Evolutionary conservation across 2,113 vertebrate genomes (phyloP).

Genomic region (Coregonus clupeaformis): DNA sequence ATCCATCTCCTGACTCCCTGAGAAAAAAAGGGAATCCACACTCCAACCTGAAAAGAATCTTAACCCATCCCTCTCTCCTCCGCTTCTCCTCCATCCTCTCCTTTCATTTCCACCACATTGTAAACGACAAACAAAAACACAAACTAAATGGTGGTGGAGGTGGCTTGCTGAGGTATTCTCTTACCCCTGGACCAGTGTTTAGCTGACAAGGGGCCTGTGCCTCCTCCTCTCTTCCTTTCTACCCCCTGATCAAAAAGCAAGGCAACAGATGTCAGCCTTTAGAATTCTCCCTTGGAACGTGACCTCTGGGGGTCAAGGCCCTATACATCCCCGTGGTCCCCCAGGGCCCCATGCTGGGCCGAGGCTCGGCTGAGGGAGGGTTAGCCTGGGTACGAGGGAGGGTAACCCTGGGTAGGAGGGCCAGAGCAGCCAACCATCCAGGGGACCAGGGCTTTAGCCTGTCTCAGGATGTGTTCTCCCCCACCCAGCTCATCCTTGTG

Average conservation of each 20-base stretch:
- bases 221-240: slow-evolving; percentile 43
- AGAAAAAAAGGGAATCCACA: slow-evolving; percentile 61
- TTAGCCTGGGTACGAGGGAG: slow-evolving; percentile 51
- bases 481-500: neutral
- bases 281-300: slow-evolving; percentile 73
- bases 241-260: slow-evolving; percentile 64
- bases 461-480: slow-evolving; percentile 1
- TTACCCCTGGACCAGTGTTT: slow-evolving; percentile 68
- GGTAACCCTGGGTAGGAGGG: slow-evolving; percentile 66
- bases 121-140: slow-evolving; percentile 24
- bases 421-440: slow-evolving; percentile 61
- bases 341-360: slow-evolving; percentile 70
- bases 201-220: slow-evolving; percentile 65
- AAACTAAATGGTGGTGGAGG: slow-evolving; percentile 67
- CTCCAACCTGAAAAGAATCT: slow-evolving; percentile 59
- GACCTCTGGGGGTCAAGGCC: slow-evolving; percentile 75
- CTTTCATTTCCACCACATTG: slow-evolving; percentile 5
- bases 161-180: slow-evolving; percentile 80
- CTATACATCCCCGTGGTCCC: slow-evolving; percentile 58
- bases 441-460: slow-evolving; percentile 23
- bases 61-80: slow-evolving; percentile 55
- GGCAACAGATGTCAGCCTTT: slow-evolving; percentile 79
- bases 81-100: slow-evolving; percentile 42
- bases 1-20: neutral
- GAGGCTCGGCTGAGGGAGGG: slow-evolving; percentile 61